These are phyloP conservation scores for Apotomis betuletana DNA, from an alignment of 2,888 invertebrate species.

Conservation along the genomic window DNA sequence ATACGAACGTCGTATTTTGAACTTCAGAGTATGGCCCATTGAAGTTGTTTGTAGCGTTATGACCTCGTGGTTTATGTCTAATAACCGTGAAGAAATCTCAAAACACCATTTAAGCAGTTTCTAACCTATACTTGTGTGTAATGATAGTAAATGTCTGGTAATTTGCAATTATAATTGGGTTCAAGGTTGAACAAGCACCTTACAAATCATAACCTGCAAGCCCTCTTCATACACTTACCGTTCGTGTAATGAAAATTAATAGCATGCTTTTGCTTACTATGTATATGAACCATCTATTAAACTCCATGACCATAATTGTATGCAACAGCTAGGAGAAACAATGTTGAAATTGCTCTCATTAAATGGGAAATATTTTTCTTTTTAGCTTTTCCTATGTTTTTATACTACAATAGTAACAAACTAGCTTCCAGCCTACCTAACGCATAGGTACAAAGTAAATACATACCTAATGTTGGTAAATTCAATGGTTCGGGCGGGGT, in stretches of 20 bases:
- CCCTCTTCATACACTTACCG: not conserved
- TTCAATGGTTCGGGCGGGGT: too few species aligned
- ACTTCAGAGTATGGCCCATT: too few species aligned
- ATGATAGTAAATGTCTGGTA: constrained; percentile 1
- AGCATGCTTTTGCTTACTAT: not conserved
- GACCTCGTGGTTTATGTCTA: not conserved
- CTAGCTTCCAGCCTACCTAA: too few species aligned
- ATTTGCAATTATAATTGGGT: constrained; percentile 8
- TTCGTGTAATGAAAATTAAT: not conserved
- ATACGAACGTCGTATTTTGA: too few species aligned
- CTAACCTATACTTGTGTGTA: not conserved
- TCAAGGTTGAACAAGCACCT: constrained; percentile 6
- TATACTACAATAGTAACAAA: too few species aligned
- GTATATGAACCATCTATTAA: not conserved
- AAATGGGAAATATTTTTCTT: too few species aligned
- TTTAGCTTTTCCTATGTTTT: too few species aligned
- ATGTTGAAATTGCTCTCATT: too few species aligned
- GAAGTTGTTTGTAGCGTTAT: too few species aligned
- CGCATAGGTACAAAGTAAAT: too few species aligned
- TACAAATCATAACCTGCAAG: not conserved
- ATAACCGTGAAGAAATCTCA: not conserved
- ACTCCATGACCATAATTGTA: not conserved
- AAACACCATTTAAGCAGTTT: not conserved
- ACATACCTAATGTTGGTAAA: too few species aligned
- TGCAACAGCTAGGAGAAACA: not conserved